phyloP scores from a whole-genome alignment of 2,888 invertebrate species.

The Lissonota sp. region DNA sequence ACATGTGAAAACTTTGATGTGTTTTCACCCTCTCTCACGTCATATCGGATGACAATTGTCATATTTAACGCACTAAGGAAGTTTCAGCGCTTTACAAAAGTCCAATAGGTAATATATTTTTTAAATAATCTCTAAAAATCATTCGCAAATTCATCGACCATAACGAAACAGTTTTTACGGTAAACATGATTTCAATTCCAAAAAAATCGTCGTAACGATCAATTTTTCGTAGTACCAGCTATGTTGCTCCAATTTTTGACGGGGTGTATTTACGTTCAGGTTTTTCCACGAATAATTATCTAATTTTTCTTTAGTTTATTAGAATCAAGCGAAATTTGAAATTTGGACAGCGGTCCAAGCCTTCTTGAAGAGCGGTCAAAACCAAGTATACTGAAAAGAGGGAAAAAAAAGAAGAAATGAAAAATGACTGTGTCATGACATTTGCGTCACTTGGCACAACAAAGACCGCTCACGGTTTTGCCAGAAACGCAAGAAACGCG shows the following conservation, averaged over 20 bases:
- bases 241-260: too few relatives aligned
- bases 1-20: slow-evolving; percentile 3
- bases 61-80: too few relatives aligned
- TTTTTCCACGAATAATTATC: too few relatives aligned
- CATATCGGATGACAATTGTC: background rate
- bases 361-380: background rate
- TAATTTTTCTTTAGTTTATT: background rate
- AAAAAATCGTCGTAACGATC: too few relatives aligned
- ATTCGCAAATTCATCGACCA: too few relatives aligned
- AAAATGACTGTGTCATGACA: background rate
- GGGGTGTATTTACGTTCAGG: too few relatives aligned
- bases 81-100: too few relatives aligned
- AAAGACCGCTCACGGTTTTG: background rate
- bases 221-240: too few relatives aligned
- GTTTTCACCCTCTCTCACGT: background rate
- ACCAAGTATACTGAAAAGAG: background rate
- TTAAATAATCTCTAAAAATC: too few relatives aligned
- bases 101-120: too few relatives aligned
- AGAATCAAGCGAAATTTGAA: background rate
- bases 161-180: too few relatives aligned
- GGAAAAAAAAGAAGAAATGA: background rate
- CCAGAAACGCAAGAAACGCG: background rate
- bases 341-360: background rate
- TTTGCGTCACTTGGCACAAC: background rate
- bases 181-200: too few relatives aligned